Conservation (phyloP, 2,888 invertebrate genomes). For the Tiliacea aurago region DNA sequence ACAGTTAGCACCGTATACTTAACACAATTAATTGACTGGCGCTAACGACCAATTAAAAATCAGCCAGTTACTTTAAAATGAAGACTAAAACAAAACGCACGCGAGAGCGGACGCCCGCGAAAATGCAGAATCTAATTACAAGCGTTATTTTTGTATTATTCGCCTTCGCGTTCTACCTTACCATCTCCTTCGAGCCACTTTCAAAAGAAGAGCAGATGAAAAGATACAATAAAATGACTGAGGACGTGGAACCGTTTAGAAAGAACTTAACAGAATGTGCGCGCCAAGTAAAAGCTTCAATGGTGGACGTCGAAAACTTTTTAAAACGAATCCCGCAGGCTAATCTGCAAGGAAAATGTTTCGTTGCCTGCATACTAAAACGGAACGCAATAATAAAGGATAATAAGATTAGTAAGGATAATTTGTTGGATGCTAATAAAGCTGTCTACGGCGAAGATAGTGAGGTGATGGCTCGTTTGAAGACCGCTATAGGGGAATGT, state of each 20-base stretch:
- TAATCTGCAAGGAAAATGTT: conserved; percentile 83
- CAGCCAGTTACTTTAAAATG: conserved; percentile 64
- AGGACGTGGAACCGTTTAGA: conserved; percentile 84
- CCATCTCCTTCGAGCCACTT: conserved; percentile 78
- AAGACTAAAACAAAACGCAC: conserved; percentile 70
- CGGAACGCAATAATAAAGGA: conserved; percentile 81
- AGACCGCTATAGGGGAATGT: conserved; percentile 80
- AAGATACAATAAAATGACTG: conserved; percentile 76
- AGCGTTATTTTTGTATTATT: conserved; percentile 71
- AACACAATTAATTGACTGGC: conserved; percentile 34
- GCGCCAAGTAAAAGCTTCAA: conserved; percentile 82
- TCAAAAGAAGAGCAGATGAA: conserved; percentile 83
- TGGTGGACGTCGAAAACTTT: conserved; percentile 83
- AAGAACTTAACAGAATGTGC: conserved; percentile 85
- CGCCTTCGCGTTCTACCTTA: conserved; percentile 69
- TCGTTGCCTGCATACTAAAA: conserved; percentile 86
- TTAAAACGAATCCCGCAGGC: conserved; percentile 83
- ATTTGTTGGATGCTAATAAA: conserved; percentile 80
- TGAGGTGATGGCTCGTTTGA: conserved; percentile 80
- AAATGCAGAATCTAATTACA: conserved; percentile 70
- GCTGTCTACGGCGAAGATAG: conserved; percentile 83
- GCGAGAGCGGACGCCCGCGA: conserved; percentile 55
- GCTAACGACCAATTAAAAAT: conserved; percentile 78
- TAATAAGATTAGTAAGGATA: conserved; percentile 78
- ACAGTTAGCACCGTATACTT: neutral